Conservation (phyloP, 2,888 invertebrate species). For the Saturnia japonica region DNA sequence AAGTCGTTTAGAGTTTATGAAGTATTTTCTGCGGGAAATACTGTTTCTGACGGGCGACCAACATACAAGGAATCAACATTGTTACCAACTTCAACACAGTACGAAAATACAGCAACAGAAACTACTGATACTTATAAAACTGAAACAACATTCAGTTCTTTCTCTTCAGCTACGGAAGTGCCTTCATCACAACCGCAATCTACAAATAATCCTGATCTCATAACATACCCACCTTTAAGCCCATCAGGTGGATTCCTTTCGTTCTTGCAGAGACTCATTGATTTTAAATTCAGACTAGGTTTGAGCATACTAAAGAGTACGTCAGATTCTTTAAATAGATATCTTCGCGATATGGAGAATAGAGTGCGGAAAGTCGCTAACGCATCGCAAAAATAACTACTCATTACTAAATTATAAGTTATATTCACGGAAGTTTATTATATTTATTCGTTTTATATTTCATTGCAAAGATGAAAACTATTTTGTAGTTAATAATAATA, state of each 20-base stretch:
- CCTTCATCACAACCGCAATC: conserved; percentile 44
- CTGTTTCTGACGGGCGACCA: conserved; percentile 36
- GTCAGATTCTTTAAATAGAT: conserved; percentile 85
- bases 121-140: conserved; percentile 66
- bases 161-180: conserved; percentile 44
- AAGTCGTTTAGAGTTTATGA: conserved; percentile 68
- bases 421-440: conserved; percentile 28
- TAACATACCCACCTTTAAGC: conserved; percentile 67
- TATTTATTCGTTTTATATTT: neutral
- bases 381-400: conserved; percentile 43
- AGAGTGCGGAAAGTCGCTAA: conserved; percentile 52
- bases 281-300: conserved; percentile 86
- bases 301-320: conserved; percentile 86
- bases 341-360: conserved; percentile 82
- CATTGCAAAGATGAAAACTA: neutral
- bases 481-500: neutral
- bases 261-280: conserved; percentile 84
- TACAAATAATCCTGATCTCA: conserved; percentile 57
- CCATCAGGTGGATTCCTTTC: conserved; percentile 77
- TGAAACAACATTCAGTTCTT: conserved; percentile 64
- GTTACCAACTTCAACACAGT: conserved; percentile 51
- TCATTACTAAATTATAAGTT: conserved; percentile 20
- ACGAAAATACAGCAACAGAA: conserved; percentile 58
- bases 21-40: conserved; percentile 59
- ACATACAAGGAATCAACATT: conserved; percentile 35